These are phyloP conservation scores for Antechinus stuartii DNA, from an alignment of 2,113 vertebrate genomes.

Conservation along the genomic window DNA sequence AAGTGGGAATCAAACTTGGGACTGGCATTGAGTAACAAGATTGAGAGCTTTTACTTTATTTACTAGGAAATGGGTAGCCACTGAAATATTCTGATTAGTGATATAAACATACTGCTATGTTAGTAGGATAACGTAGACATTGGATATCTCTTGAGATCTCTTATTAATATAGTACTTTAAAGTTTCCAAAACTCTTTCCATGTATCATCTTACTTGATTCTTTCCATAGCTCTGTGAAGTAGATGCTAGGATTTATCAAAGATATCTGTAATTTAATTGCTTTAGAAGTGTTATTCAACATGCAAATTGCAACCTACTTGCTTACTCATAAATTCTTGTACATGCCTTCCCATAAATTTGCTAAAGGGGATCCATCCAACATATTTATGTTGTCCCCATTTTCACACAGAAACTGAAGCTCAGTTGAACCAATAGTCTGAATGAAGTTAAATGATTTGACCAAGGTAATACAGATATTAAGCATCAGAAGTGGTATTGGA, in stretches of 20 bases:
- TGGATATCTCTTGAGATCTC: not conserved
- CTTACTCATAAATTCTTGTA: not conserved
- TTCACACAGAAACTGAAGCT: not conserved
- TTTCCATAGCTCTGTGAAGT: not conserved
- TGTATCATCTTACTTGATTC: not conserved
- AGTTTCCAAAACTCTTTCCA: not conserved
- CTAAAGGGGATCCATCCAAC: not conserved
- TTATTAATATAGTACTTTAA: not conserved
- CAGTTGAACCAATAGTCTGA: not conserved
- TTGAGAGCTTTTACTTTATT: not conserved
- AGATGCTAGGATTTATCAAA: not conserved
- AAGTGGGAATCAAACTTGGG: not conserved
- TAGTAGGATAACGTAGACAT: not conserved
- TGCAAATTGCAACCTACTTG: not conserved
- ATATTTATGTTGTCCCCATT: not conserved
- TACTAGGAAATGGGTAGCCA: not conserved
- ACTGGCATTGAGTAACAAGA: not conserved
- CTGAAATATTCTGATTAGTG: not conserved
- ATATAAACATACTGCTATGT: not conserved
- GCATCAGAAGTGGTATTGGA: not conserved
- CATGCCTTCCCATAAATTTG: not conserved
- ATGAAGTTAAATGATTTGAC: not conserved
- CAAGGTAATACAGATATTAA: not conserved
- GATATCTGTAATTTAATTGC: not conserved
- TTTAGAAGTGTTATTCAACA: not conserved